Conservation (phyloP, 2,888 invertebrate genomes). For the Lobophora halterata region DNA sequence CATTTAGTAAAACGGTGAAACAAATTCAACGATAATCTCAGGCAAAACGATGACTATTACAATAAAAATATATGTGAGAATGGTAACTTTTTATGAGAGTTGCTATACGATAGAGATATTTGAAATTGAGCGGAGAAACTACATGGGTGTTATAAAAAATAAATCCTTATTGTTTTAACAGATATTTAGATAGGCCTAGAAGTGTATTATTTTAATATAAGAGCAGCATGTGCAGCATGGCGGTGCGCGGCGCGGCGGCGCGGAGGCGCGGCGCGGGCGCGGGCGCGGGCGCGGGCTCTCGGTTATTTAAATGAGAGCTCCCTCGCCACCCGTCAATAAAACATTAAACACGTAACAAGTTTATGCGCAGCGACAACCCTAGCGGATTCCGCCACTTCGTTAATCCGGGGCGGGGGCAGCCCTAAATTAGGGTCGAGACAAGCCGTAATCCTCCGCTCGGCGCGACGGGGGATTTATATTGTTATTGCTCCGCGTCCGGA, state of each 20-base stretch:
- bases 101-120: conserved; percentile 24
- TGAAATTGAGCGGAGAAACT: conserved; percentile 24
- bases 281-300: conserved; percentile 49
- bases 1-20: conserved; percentile 30
- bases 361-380: conserved; percentile 80
- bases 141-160: too few species aligned
- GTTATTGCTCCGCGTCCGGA: conserved; percentile 81
- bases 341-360: conserved; percentile 81
- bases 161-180: conserved; percentile 24
- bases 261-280: too few species aligned
- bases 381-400: conserved; percentile 81
- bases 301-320: conserved; percentile 76
- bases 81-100: conserved; percentile 31
- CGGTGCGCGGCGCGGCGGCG: too few species aligned
- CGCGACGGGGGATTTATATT: conserved; percentile 82
- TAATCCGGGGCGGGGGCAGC: conserved; percentile 80
- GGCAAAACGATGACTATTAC: conserved; percentile 28
- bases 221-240: too few species aligned
- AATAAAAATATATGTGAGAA: conserved; percentile 25
- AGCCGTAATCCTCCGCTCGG: conserved; percentile 80
- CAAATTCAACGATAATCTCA: conserved; percentile 27
- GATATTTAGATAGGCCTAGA: conserved; percentile 6
- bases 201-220: too few species aligned
- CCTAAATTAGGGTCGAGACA: conserved; percentile 82
- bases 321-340: conserved; percentile 79